Conservation (phyloP, 2,888 invertebrate genomes). For the Phymatocera aterrima region DNA sequence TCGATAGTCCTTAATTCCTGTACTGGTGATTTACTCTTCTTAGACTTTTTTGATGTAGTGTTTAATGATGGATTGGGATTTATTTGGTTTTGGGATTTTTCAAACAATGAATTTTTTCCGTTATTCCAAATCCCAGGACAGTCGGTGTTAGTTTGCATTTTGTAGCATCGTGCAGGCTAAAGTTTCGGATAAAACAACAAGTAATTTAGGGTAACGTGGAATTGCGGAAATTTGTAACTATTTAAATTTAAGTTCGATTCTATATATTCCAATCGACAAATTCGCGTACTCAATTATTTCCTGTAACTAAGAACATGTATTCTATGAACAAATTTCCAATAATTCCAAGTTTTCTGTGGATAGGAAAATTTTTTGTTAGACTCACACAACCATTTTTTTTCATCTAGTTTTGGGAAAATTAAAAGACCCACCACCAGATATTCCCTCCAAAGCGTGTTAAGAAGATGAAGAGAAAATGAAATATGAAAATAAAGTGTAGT, state of each 20-base stretch:
- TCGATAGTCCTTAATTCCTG: conserved; percentile 48
- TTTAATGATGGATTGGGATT: conserved; percentile 53
- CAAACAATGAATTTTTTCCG: conserved; percentile 56
- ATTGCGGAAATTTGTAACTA: conserved; percentile 1
- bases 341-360: conserved; percentile 1
- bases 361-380: not conserved
- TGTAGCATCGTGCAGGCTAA: conserved; percentile 59
- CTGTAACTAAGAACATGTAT: not conserved
- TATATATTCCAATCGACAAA: not conserved
- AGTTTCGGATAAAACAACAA: conserved; percentile 12
- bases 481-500: conserved; percentile 23
- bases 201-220: not conserved
- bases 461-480: conserved; percentile 50
- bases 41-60: conserved; percentile 57
- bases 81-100: conserved; percentile 54
- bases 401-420: not conserved
- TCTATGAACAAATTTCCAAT: conserved; percentile 9
- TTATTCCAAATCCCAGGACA: conserved; percentile 50
- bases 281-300: not conserved
- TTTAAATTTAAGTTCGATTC: not conserved
- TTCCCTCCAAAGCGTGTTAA: conserved; percentile 67
- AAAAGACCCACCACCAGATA: conserved; percentile 67
- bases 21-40: conserved; percentile 57
- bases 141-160: conserved; percentile 63
- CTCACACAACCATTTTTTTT: not conserved